Base-by-base conservation (phyloP, 2,797 vertebrate genomes). In the Coilia nasus region DNA sequence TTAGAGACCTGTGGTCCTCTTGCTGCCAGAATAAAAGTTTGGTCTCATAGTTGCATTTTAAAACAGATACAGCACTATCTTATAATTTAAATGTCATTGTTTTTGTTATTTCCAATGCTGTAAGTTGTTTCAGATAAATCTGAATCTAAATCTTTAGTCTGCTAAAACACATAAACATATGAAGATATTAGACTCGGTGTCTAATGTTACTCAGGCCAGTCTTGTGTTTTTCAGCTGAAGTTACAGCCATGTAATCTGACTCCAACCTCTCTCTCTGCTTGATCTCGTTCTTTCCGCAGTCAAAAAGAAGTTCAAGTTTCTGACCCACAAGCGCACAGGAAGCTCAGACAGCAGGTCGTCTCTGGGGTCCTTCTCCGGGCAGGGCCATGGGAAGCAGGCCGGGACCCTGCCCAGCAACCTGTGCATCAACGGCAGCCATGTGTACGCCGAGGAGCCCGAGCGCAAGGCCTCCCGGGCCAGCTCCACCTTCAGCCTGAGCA, bases 401-500 rank as follows among this genome's bases (percentile, higher is more conserved):
- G 87, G 90, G 0, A 78, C 71, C 17, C 19, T 92, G 14, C 19
- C 75, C 96, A 95, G 84, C 1, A 97, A 96, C 11, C 15, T 99
- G 88, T 98, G 98, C 82, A 97, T 99, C 91, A 99, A 99, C 0
- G 97, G 97, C 85, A 98, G 94, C 21, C 97, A 98, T 0, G 87
- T 98, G 0, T 99, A 99, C 84, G 86, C 94, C 5, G 96, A 99
- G 56, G 95, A 97, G 83, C 88, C 91, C 0, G 96, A 91, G 71
- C 90, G 89, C 59, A 90, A 90, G 0, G 90, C 93, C 0, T 85
- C 93, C 41, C 87, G 81, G 0, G 21, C 82, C 0, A 94, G 95
- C 0, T 98, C 97, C 0, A 96, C 94, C 44, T 96, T 97, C 91
- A 97, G 98, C 86, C 90, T 98, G 86, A 89, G 93, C 81, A 93